A percentile compares a stretch with the other conserved stretches of the same genome.
Evolutionary conservation across 2,888 invertebrate species (phyloP).

Genomic region (Athetis lepigone): DNA sequence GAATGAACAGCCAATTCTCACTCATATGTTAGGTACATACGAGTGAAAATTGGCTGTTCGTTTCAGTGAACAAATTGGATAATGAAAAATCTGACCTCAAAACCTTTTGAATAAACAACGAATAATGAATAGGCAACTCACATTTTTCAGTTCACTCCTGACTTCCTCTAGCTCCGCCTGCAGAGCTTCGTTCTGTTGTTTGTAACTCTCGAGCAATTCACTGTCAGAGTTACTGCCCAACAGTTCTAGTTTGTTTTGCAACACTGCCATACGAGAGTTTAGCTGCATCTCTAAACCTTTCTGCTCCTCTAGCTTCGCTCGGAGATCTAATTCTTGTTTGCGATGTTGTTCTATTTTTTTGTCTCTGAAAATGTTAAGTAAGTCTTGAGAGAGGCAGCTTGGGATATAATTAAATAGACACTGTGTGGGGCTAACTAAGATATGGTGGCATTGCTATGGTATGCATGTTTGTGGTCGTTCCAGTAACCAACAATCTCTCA

Average conservation of each 20-base stretch:
- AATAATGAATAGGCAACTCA: conserved; percentile 55
- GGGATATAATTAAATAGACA: not conserved
- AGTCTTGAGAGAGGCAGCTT: not conserved
- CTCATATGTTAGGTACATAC: not conserved
- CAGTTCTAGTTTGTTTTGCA: conserved; percentile 82
- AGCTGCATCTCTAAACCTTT: conserved; percentile 84
- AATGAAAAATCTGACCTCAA: not conserved
- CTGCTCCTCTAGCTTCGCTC: conserved; percentile 81
- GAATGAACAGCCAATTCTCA: not conserved
- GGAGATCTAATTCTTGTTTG: conserved; percentile 82
- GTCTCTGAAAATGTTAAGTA: conserved; percentile 70
- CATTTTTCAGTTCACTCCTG: conserved; percentile 81
- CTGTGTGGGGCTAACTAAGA: not conserved
- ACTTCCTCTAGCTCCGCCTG: conserved; percentile 78
- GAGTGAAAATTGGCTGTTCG: too few relatives aligned
- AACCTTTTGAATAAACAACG: too few relatives aligned
- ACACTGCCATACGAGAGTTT: conserved; percentile 80
- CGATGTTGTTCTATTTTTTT: conserved; percentile 84
- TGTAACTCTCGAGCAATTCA: conserved; percentile 78
- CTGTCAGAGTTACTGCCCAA: conserved; percentile 76
- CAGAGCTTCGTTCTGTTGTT: conserved; percentile 80
- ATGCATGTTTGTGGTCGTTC: too few relatives aligned
- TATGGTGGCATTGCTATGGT: not conserved
- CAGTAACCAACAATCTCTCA: too few relatives aligned
- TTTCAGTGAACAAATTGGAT: not conserved